Evolutionary conservation across 1,140 invertebrate genomes (phyloP).

Genomic region (Copidosoma floridanum): DNA sequence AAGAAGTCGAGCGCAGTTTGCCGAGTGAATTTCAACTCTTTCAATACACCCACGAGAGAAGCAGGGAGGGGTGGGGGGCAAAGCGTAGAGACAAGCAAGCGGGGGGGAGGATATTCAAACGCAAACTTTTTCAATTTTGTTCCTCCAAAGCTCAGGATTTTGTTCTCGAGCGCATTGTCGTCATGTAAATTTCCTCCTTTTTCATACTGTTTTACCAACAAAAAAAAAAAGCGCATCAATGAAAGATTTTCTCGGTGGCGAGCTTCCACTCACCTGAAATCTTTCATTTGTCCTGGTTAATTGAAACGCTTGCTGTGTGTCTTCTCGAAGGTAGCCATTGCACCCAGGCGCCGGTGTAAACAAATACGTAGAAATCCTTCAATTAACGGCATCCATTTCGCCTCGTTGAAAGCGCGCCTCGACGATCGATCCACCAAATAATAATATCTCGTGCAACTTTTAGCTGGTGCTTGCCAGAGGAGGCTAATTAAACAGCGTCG

Average conservation of each 20-base stretch:
- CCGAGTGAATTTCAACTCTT: conserved; percentile 13
- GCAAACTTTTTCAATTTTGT: conserved; percentile 18
- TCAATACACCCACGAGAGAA: background rate
- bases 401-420: conserved; percentile 15
- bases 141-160: background rate
- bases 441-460: too few relatives aligned
- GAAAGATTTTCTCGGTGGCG: too few relatives aligned
- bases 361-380: background rate
- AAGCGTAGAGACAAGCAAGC: background rate
- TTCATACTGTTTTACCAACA: background rate
- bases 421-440: too few relatives aligned
- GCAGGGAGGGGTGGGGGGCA: too few relatives aligned
- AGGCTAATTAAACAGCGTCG: conserved; percentile 45
- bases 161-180: background rate
- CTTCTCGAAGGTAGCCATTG: too few relatives aligned
- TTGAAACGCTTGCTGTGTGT: too few relatives aligned
- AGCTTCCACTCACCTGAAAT: too few relatives aligned
- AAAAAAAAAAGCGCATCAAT: too few relatives aligned
- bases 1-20: conserved; percentile 1
- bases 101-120: conserved; percentile 8
- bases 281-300: too few relatives aligned
- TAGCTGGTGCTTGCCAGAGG: conserved; percentile 4
- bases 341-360: background rate
- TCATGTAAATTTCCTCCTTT: background rate
- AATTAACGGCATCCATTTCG: too few relatives aligned